These are phyloP conservation scores for Sitophilus oryzae DNA, from an alignment of 1,140 invertebrate species.

Conservation along the genomic window DNA sequence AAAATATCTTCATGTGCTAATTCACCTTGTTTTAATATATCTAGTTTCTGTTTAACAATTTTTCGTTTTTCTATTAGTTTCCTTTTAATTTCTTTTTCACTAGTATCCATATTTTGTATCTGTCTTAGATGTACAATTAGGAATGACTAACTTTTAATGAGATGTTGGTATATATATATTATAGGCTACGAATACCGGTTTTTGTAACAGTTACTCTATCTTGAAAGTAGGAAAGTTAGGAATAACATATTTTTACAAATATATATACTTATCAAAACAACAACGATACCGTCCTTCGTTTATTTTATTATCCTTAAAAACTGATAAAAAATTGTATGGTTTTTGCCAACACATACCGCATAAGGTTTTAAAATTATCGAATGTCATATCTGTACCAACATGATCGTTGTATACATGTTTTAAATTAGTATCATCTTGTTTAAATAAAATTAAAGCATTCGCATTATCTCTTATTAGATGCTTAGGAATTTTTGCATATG, in stretches of 20 bases:
- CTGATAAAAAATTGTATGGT: neutral
- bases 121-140: too few species aligned
- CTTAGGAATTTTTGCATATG: too few species aligned
- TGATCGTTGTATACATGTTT: neutral
- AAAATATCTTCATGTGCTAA: neutral
- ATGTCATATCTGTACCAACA: neutral
- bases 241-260: too few species aligned
- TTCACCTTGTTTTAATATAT: constrained; percentile 1
- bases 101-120: too few species aligned
- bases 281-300: neutral
- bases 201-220: too few species aligned
- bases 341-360: neutral
- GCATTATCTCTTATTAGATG: too few species aligned
- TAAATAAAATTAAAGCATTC: neutral
- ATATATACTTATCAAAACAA: neutral
- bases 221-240: too few species aligned
- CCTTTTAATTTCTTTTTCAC: neutral
- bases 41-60: neutral
- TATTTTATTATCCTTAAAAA: neutral
- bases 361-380: neutral
- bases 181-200: too few species aligned
- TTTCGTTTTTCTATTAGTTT: neutral
- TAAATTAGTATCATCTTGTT: neutral
- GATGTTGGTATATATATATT: too few species aligned
- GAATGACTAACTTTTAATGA: too few species aligned